These are phyloP conservation scores for Bombus cullumanus DNA, from an alignment of 1,140 invertebrate genomes.

Conservation along the genomic window DNA sequence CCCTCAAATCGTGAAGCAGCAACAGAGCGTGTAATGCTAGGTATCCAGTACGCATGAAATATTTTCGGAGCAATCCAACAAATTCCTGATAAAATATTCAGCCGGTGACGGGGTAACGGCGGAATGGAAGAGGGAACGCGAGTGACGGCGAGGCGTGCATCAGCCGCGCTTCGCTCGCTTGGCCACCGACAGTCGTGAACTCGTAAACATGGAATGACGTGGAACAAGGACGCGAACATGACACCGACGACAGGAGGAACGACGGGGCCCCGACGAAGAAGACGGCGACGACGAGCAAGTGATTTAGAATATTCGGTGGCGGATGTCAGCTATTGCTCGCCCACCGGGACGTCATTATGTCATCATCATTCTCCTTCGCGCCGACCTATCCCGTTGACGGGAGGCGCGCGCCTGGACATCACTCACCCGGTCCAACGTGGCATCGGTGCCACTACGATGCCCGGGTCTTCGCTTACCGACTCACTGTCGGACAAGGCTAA, in stretches of 20 bases:
- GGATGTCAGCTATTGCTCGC: conserved; percentile 83
- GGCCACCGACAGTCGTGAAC: conserved; percentile 46
- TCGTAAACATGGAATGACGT: conserved; percentile 77
- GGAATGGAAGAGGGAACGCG: too few species aligned
- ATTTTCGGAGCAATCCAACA: conserved; percentile 42
- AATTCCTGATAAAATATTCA: conserved; percentile 53
- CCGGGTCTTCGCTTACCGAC: conserved; percentile 67
- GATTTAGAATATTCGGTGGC: conserved; percentile 82
- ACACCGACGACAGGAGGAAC: conserved; percentile 61
- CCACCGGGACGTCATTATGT: conserved; percentile 83
- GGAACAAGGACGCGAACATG: conserved; percentile 72
- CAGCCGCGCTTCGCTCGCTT: neutral
- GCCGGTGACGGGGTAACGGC: neutral
- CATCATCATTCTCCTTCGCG: conserved; percentile 82
- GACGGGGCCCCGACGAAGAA: conserved; percentile 43
- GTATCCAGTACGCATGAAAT: conserved; percentile 8
- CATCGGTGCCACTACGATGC: conserved; percentile 67
- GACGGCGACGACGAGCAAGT: conserved; percentile 71
- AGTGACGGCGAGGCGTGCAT: neutral
- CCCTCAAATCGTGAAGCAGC: too few species aligned
- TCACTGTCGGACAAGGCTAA: conserved; percentile 71
- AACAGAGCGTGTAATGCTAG: neutral
- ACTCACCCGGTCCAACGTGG: conserved; percentile 74
- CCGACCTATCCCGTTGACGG: conserved; percentile 77
- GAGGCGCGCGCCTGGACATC: conserved; percentile 80